Conservation (phyloP, 2,113 vertebrate genomes). For the Pterocles burchelli region DNA sequence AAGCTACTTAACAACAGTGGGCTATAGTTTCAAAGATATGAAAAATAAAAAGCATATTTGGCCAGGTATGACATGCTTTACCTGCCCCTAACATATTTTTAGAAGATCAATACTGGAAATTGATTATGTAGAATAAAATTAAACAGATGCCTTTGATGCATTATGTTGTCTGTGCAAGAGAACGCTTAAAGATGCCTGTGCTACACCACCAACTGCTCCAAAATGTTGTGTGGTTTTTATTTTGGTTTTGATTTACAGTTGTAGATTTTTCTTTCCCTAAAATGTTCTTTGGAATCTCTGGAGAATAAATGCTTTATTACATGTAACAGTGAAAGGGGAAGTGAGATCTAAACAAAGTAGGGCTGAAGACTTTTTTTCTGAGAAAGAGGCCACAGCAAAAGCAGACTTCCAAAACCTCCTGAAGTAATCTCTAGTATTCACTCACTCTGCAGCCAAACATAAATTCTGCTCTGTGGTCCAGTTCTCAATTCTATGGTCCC, state of each 20-base stretch:
- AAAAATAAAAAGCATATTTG: not conserved
- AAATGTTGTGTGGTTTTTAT: not conserved
- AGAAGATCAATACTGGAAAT: not conserved
- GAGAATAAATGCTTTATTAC: not conserved
- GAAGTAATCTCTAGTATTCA: not conserved
- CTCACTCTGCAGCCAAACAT: not conserved
- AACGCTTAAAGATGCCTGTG: not conserved
- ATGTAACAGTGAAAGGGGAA: not conserved
- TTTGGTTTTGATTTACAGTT: not conserved
- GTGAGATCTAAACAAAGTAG: not conserved
- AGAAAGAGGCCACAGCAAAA: not conserved
- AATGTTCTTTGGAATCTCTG: not conserved
- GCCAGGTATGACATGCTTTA: not conserved
- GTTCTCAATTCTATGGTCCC: not conserved
- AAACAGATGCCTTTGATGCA: not conserved
- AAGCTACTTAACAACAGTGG: not conserved
- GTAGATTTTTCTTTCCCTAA: not conserved
- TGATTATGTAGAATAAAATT: not conserved
- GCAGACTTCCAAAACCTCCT: not conserved
- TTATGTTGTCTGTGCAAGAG: not conserved
- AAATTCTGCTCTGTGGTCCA: not conserved
- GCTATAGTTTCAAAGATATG: not conserved
- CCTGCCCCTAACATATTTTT: not conserved
- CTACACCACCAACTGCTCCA: not conserved
- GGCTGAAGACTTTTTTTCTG: not conserved